Base-by-base conservation (phyloP, 2,797 vertebrate species). In the Pampus argenteus region DNA sequence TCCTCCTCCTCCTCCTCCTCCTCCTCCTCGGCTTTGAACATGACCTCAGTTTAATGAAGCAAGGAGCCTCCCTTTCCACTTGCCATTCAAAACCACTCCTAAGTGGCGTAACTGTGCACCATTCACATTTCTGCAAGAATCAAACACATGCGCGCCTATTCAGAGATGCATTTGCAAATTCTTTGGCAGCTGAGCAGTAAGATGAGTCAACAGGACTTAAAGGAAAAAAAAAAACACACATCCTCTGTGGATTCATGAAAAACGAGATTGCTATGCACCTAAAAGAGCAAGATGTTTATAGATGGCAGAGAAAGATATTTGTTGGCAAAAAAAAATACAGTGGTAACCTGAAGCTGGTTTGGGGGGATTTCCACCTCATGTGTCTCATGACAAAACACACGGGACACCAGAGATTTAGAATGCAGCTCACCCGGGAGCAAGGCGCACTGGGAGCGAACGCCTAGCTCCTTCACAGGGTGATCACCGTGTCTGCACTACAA, bases 1-100 rank as follows among this genome's bases (percentile, higher is more conserved):
- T 40, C 23, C 45, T 34, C 57, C 66, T 38, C 54, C 77, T 29
- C 36, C 50, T 40, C 23, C 45, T 34, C 57, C 66, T 38, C 54
- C 77, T 82, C 64, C 81, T 78, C 66, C 74, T 70, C 59, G 65
- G 74, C 79, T 87, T 86, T 85, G 77, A 86, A 84, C 82, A 88
- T 90, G 84, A 91, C 87, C 91, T 91, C 85, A 91, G 83, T 83
- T 87, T 91, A 89, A 91, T 85, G 87, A 90, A 85, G 75, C 76
- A 0, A 79, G 67, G 60, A 80, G 68, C 79, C 81, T 82, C 72
- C 81, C 71, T 81, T 66, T 74, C 56, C 75, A 64, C 65, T 72
- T 62, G 48, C 59, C 25, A 62, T 73, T 76, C 17, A 34, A 59
- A 74, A 79, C 68, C 67, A 47, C 65, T 70, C 66, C 59, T 70